A percentile compares a stretch with the other conserved stretches of the same genome.
Conservation (phyloP, 2,888 invertebrate genomes). For the Volucella bombylans region DNA sequence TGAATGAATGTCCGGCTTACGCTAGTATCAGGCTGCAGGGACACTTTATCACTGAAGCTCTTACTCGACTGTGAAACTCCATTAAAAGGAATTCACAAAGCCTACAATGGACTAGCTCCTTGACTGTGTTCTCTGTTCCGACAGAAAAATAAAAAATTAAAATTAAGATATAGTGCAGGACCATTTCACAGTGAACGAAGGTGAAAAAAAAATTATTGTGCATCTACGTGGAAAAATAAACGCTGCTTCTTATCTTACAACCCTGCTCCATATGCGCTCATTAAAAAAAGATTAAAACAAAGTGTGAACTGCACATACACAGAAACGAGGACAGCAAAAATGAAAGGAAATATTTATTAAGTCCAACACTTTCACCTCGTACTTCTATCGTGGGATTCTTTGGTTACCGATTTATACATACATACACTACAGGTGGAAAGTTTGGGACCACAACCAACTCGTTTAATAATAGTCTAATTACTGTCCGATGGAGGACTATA, state of each 20-base stretch:
- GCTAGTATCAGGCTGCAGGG: too few species aligned
- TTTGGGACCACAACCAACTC: too few species aligned
- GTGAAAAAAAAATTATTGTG: not conserved
- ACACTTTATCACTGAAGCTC: too few species aligned
- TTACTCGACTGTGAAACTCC: too few species aligned
- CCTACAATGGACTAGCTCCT: too few species aligned
- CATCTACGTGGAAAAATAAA: slow-evolving; percentile 32
- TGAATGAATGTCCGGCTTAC: too few species aligned
- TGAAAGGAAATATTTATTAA: not conserved
- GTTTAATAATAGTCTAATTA: too few species aligned
- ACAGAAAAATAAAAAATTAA: too few species aligned
- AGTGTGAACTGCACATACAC: slow-evolving; percentile 41
- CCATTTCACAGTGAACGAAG: not conserved
- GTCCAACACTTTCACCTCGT: slow-evolving; percentile 15
- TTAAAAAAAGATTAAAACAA: slow-evolving; percentile 47
- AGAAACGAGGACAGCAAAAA: slow-evolving; percentile 29
- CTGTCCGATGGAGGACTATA: too few species aligned
- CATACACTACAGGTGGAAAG: not conserved
- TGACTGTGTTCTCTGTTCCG: too few species aligned
- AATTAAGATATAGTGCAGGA: too few species aligned
- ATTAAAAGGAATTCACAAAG: too few species aligned
- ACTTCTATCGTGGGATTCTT: slow-evolving; percentile 2
- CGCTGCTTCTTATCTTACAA: slow-evolving; percentile 26
- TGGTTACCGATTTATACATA: slow-evolving; percentile 16
- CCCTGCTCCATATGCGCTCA: slow-evolving; percentile 33